Conservation (phyloP, 2,797 vertebrate genomes). For the Girardinus metallicus region DNA sequence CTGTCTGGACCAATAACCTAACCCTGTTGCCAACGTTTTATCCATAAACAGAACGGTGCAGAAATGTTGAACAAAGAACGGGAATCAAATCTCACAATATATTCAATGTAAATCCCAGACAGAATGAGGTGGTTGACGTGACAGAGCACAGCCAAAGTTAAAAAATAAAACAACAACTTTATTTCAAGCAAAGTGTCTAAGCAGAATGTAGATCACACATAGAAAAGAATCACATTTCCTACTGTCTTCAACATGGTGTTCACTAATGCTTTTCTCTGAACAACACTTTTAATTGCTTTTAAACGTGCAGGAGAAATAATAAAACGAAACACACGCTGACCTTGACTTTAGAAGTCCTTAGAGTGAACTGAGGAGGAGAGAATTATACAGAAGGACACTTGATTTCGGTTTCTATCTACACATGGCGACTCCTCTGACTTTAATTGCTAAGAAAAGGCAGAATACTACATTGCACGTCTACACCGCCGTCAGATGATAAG, state of each 20-base stretch:
- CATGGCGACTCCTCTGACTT: background rate
- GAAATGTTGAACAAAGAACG: background rate
- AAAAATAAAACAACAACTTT: conserved; percentile 22
- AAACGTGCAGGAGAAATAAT: background rate
- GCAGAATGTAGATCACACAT: conserved; percentile 14
- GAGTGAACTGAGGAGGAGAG: background rate
- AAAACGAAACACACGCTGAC: background rate
- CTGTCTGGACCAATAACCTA: background rate
- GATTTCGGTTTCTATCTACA: background rate
- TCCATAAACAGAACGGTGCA: background rate
- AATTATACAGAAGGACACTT: background rate
- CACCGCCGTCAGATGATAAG: background rate
- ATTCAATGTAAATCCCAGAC: background rate
- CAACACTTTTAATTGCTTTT: background rate
- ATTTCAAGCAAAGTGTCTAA: conserved; percentile 24
- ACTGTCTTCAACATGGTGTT: background rate
- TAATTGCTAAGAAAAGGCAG: background rate
- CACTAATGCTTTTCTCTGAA: background rate
- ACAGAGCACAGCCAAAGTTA: conserved; percentile 19
- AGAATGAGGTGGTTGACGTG: background rate
- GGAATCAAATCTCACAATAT: background rate
- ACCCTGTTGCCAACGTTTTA: background rate
- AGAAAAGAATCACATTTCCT: conserved; percentile 42
- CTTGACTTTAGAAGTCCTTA: background rate
- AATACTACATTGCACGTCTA: conserved; percentile 6